Percentiles rank a stretch among this genome's conserved stretches.
Conservation (phyloP, 2,797 vertebrate genomes). For the Loriculus beryllinus region DNA sequence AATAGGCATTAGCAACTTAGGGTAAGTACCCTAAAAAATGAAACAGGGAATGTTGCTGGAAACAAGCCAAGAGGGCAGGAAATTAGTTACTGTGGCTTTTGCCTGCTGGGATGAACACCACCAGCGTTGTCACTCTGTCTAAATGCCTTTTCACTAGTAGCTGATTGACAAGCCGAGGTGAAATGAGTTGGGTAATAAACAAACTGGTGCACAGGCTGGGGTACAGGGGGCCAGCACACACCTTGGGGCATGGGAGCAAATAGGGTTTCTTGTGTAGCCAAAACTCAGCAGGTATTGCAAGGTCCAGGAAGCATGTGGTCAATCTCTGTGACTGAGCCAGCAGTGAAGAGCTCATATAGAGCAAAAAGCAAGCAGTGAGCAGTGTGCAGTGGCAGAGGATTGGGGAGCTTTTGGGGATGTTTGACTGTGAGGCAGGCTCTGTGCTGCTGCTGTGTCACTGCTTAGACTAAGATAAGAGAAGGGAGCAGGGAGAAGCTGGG, state of each 20-base stretch:
- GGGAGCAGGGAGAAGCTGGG: background rate
- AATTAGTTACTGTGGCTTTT: background rate
- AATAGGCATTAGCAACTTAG: background rate
- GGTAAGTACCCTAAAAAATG: background rate
- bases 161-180: background rate
- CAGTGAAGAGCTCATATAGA: background rate
- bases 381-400: background rate
- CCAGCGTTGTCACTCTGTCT: background rate
- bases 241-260: background rate
- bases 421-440: background rate
- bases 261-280: fast-evolving
- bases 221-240: background rate
- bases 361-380: background rate
- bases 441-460: background rate
- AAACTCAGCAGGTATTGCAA: background rate
- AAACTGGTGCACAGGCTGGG: background rate
- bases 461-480: background rate
- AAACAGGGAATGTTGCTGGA: background rate
- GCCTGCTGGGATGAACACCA: background rate
- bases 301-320: background rate
- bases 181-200: background rate
- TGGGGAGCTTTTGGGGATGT: background rate
- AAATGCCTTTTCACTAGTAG: background rate
- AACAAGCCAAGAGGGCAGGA: background rate
- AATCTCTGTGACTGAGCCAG: background rate